These are phyloP conservation scores for Lutjanus erythropterus DNA, from an alignment of 2,113 vertebrate species.

Conservation along the genomic window DNA sequence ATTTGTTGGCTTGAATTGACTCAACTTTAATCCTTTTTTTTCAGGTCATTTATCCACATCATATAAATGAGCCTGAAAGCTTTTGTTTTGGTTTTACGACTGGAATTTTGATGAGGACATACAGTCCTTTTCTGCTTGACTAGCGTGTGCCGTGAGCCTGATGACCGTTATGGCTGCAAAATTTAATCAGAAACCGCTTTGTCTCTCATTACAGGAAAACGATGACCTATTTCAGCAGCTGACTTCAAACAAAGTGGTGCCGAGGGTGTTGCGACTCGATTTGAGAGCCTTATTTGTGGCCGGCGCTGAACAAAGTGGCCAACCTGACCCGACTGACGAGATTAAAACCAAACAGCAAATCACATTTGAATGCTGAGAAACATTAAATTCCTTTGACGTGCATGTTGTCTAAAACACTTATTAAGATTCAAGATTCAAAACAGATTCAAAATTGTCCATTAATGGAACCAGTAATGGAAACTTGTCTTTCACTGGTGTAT, in stretches of 20 bases:
- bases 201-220: conserved; percentile 62
- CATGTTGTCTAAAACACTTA: not conserved
- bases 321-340: conserved; percentile 2
- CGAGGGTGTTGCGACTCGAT: conserved; percentile 54
- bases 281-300: conserved; percentile 36
- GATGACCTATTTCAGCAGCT: conserved; percentile 67
- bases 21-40: conserved; percentile 58
- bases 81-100: conserved; percentile 73
- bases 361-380: not conserved
- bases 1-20: conserved; percentile 59
- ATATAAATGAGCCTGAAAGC: conserved; percentile 72
- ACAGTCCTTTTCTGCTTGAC: conserved; percentile 64
- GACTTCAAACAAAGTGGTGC: conserved; percentile 69
- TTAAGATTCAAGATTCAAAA: no score
- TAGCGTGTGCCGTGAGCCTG: conserved; percentile 58
- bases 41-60: conserved; percentile 67
- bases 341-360: conserved; percentile 13
- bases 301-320: conserved; percentile 19
- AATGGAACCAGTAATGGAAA: no score
- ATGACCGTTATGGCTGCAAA: conserved; percentile 53
- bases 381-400: not conserved
- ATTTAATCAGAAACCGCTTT: conserved; percentile 72
- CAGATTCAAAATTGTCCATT: no score
- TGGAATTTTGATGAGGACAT: conserved; percentile 75
- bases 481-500: no score